Percentiles rank a stretch among this genome's conserved stretches.
Evolutionary conservation across 2,797 vertebrate species (phyloP).

Genomic region (Propithecus deckenii): DNA sequence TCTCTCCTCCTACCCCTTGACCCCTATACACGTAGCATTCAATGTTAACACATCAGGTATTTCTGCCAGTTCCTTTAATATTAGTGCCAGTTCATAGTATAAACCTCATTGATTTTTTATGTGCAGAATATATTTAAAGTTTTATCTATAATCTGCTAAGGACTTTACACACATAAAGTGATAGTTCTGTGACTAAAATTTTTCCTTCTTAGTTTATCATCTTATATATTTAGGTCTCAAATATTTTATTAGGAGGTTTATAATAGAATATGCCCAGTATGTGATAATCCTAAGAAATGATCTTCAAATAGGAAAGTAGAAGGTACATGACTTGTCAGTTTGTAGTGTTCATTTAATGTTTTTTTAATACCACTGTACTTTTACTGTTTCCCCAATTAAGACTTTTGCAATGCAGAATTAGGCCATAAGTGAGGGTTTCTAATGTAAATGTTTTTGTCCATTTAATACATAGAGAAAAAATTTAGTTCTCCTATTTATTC

Average conservation of each 20-base stretch:
- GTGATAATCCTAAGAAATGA: conserved; percentile 25
- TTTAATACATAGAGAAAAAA: not conserved
- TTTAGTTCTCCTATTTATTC: conserved; percentile 56
- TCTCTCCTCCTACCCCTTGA: not conserved
- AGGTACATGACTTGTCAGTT: conserved; percentile 20
- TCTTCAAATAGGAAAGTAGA: conserved; percentile 1
- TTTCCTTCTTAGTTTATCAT: conserved; percentile 29
- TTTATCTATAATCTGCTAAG: conserved; percentile 25
- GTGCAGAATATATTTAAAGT: conserved; percentile 32
- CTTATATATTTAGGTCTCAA: conserved; percentile 11
- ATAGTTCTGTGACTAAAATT: conserved; percentile 21
- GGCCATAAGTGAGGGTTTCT: conserved; percentile 28
- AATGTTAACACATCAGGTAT: not conserved
- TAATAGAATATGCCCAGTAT: not conserved
- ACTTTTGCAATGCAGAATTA: not conserved
- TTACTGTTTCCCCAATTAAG: conserved; percentile 7
- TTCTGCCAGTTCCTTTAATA: not conserved
- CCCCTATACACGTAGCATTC: not conserved
- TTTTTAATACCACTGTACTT: not conserved
- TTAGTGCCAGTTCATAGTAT: not conserved
- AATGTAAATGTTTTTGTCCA: conserved; percentile 12
- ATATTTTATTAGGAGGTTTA: conserved; percentile 17
- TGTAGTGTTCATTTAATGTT: not conserved
- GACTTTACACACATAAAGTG: conserved; percentile 31
- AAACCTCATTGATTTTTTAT: not conserved